Percentiles rank a stretch among this genome's conserved stretches.
phyloP scores from a whole-genome alignment of 2,113 vertebrate species.

The Pelobates fuscus region DNA sequence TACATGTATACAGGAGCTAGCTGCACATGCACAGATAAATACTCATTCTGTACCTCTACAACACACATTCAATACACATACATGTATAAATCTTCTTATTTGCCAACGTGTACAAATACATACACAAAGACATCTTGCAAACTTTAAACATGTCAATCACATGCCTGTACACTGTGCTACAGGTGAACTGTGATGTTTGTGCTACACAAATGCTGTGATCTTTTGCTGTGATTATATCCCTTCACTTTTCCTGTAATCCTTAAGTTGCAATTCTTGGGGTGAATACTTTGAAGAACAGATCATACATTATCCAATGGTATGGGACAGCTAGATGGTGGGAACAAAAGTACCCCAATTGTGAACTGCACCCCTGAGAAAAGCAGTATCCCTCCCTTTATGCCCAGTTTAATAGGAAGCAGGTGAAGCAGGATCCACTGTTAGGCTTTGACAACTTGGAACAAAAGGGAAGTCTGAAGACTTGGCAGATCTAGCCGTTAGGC shows the following conservation, averaged over 20 bases:
- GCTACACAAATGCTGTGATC: conserved; percentile 17
- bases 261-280: conserved; percentile 1
- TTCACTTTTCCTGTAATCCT: conserved; percentile 8
- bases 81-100: conserved; percentile 12
- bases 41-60: no score
- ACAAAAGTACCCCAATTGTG: no score
- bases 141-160: conserved; percentile 23
- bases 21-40: no score
- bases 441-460: background rate
- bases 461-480: conserved; percentile 22
- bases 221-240: conserved; percentile 10
- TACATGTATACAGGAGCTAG: no score
- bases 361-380: background rate
- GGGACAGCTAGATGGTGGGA: no score
- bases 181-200: conserved; percentile 10
- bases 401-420: conserved; percentile 12
- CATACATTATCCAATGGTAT: no score
- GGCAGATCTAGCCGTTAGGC: conserved; percentile 1
- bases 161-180: background rate
- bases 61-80: conserved; percentile 24
- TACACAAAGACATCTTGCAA: conserved; percentile 7
- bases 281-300: background rate
- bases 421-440: background rate
- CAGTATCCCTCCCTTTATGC: background rate
- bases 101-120: background rate